These are phyloP conservation scores for Nesogale talazaci DNA, from an alignment of 2,113 vertebrate genomes.

Conservation along the genomic window DNA sequence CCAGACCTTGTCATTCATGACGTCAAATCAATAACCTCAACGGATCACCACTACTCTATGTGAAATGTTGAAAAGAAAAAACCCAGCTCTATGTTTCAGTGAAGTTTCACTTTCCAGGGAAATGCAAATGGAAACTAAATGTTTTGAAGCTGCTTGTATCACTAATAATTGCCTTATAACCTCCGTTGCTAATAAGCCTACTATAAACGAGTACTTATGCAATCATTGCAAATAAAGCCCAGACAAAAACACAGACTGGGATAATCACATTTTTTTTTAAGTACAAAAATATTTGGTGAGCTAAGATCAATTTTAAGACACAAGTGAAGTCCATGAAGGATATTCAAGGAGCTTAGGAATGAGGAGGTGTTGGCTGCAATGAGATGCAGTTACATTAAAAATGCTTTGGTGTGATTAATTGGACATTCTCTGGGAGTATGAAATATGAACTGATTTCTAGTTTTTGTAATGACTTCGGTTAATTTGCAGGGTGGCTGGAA, in stretches of 20 bases:
- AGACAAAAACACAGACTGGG: neutral
- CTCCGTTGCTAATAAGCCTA: slow-evolving; percentile 40
- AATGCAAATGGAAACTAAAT: slow-evolving; percentile 52
- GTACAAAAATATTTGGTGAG: slow-evolving; percentile 37
- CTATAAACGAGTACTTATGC: slow-evolving; percentile 72
- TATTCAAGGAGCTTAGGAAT: slow-evolving; percentile 23
- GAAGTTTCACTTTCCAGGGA: slow-evolving; percentile 65
- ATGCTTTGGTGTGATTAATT: slow-evolving; percentile 75
- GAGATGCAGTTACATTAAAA: slow-evolving; percentile 44
- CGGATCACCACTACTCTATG: neutral
- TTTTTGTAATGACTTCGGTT: slow-evolving; percentile 39
- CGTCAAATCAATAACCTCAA: slow-evolving; percentile 55
- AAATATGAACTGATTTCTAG: slow-evolving; percentile 72
- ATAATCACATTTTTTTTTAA: slow-evolving; percentile 32
- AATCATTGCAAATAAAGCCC: slow-evolving; percentile 44
- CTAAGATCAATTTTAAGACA: slow-evolving; percentile 62
- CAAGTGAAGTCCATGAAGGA: neutral
- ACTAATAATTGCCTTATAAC: slow-evolving; percentile 3
- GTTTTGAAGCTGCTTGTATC: slow-evolving; percentile 58
- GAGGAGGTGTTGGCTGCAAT: slow-evolving; percentile 53
- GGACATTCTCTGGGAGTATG: slow-evolving; percentile 30
- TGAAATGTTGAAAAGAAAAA: slow-evolving; percentile 26
- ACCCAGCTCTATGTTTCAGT: slow-evolving; percentile 15
- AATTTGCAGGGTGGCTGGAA: slow-evolving; percentile 55
- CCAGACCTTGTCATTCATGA: neutral